These are phyloP conservation scores for Hypanus sabinus DNA, from an alignment of 2,113 vertebrate species.

Conservation along the genomic window DNA sequence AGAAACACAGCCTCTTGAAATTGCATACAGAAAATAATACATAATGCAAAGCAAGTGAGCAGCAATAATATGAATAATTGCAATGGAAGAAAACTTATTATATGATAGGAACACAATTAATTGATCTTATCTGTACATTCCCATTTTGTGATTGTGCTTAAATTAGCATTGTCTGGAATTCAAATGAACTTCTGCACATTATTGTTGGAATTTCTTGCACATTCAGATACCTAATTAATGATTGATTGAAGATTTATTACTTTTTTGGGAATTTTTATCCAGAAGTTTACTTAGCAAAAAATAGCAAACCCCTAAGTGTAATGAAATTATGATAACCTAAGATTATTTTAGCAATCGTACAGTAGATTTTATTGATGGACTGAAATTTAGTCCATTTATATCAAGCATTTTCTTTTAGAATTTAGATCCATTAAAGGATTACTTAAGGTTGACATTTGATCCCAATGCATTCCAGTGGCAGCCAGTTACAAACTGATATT, in stretches of 20 bases:
- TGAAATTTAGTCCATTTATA: not conserved
- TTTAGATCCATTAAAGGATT: not conserved
- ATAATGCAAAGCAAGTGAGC: not conserved
- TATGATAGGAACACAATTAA: not conserved
- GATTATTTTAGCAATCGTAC: not conserved
- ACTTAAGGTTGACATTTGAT: not conserved
- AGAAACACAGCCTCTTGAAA: no score
- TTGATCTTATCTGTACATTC: conserved; percentile 11
- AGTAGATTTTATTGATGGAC: not conserved
- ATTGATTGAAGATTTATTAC: conserved; percentile 7
- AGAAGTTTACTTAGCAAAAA: not conserved
- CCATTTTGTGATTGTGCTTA: not conserved
- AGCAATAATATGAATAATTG: not conserved
- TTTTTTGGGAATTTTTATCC: not conserved
- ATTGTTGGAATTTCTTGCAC: not conserved
- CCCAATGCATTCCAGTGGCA: not conserved
- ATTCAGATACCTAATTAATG: not conserved
- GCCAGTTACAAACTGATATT: not conserved
- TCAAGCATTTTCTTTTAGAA: not conserved
- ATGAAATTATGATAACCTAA: conserved; percentile 22
- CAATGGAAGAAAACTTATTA: not conserved
- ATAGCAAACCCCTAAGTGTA: not conserved
- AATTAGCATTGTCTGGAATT: conserved; percentile 11
- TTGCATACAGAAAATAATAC: not conserved
- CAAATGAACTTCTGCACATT: conserved; percentile 9